A percentile compares a stretch with the other conserved stretches of the same genome.
Evolutionary conservation across 2,113 vertebrate species (phyloP).

Genomic region (Pardalotus punctatus): DNA sequence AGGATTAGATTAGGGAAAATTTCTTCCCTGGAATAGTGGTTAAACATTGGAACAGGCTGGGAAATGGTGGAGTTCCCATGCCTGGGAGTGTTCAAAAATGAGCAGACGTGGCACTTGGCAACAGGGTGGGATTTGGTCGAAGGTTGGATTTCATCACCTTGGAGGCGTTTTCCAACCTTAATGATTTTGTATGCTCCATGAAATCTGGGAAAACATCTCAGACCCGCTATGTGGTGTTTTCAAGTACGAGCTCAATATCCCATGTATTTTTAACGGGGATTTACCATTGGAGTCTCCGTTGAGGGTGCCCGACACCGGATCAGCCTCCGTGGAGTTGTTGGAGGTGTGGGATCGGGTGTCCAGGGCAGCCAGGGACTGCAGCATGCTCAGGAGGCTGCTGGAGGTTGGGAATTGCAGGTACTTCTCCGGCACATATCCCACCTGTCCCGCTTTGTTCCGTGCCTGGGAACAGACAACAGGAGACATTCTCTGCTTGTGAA

Average conservation of each 20-base stretch:
- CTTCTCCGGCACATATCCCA: constrained; percentile 97
- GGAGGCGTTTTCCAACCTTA: background rate
- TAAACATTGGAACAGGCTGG: background rate
- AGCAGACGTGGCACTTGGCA: background rate
- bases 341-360: constrained; percentile 94
- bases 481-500: background rate
- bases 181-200: background rate
- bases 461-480: constrained; percentile 73
- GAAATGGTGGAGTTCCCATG: background rate
- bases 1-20: no score
- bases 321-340: constrained; percentile 91
- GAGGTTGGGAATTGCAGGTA: constrained; percentile 96
- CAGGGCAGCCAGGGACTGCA: constrained; percentile 90
- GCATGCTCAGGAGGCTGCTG: constrained; percentile 96
- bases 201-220: background rate
- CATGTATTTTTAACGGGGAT: fast-evolving
- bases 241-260: fast-evolving
- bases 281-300: constrained; percentile 93
- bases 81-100: background rate
- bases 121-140: background rate
- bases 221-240: fast-evolving
- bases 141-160: background rate
- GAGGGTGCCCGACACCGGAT: constrained; percentile 86
- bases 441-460: constrained; percentile 89
- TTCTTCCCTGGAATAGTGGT: background rate